Evolutionary conservation across 2,797 vertebrate genomes (phyloP).

Genomic region (Anas flavirostris): DNA sequence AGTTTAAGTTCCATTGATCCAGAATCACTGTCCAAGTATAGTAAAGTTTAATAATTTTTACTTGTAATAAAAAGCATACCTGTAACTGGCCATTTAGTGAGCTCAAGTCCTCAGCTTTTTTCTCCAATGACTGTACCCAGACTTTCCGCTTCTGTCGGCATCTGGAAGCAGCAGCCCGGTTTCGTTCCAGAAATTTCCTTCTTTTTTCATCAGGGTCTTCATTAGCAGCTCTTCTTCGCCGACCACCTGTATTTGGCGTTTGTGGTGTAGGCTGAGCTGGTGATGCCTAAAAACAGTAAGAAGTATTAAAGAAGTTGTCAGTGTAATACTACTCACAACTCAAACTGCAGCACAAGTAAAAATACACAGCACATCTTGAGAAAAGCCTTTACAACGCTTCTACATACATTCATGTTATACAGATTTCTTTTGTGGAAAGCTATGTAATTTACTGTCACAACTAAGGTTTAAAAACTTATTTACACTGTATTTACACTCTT

Average conservation of each 20-base stretch:
- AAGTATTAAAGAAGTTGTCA: background rate
- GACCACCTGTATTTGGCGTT: slow-evolving; percentile 91
- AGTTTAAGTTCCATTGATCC: background rate
- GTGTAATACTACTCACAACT: background rate
- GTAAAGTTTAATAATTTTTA: background rate
- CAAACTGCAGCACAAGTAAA: background rate
- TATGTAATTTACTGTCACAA: background rate
- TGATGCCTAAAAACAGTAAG: slow-evolving; percentile 83
- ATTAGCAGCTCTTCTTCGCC: slow-evolving; percentile 92
- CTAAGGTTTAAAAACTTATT: background rate
- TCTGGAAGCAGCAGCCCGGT: slow-evolving; percentile 93
- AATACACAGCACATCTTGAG: background rate
- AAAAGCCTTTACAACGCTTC: background rate
- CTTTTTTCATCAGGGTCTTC: slow-evolving; percentile 98
- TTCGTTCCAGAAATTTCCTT: slow-evolving; percentile 96
- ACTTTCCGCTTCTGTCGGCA: slow-evolving; percentile 98
- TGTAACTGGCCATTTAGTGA: slow-evolving; percentile 93
- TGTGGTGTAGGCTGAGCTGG: slow-evolving; percentile 89
- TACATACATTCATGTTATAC: background rate
- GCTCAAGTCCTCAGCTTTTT: slow-evolving; percentile 93
- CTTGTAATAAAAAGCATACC: slow-evolving; percentile 77
- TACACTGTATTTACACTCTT: background rate
- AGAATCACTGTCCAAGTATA: background rate
- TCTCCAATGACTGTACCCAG: slow-evolving; percentile 96
- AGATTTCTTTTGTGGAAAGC: background rate